Evolutionary conservation across 2,888 invertebrate species (phyloP).

Genomic region (Leptura quadrifasciata): DNA sequence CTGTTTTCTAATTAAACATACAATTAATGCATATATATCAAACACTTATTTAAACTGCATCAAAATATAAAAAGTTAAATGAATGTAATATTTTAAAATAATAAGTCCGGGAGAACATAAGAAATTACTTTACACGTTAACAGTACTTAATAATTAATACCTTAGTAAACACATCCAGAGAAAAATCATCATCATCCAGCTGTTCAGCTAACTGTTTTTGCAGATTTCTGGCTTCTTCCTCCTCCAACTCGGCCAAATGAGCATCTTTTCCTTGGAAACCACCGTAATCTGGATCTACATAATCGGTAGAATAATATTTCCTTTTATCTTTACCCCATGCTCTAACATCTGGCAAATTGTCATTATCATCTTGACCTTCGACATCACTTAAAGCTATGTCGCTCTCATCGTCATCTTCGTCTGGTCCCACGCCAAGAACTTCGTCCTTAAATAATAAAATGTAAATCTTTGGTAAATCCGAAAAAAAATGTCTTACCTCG

Average conservation of each 20-base stretch:
- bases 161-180: conserved; percentile 56
- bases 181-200: conserved; percentile 81
- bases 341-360: conserved; percentile 85
- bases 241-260: conserved; percentile 86
- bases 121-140: too few species aligned
- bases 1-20: conserved; percentile 60
- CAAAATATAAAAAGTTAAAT: not conserved
- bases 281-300: conserved; percentile 90
- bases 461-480: not conserved
- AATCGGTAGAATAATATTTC: conserved; percentile 90
- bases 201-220: conserved; percentile 86
- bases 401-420: conserved; percentile 74
- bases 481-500: conserved; percentile 60
- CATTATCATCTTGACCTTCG: conserved; percentile 83
- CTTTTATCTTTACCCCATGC: conserved; percentile 92
- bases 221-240: conserved; percentile 88
- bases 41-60: not conserved
- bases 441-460: conserved; percentile 74
- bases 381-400: conserved; percentile 83
- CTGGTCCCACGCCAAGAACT: conserved; percentile 76
- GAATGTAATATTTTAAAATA: conserved; percentile 15
- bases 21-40: conserved; percentile 44
- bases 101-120: too few species aligned
- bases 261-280: conserved; percentile 81
- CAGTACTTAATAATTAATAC: conserved; percentile 43